Evolutionary conservation across 1,140 invertebrate genomes (phyloP).

Genomic region (Nephila pilipes): DNA sequence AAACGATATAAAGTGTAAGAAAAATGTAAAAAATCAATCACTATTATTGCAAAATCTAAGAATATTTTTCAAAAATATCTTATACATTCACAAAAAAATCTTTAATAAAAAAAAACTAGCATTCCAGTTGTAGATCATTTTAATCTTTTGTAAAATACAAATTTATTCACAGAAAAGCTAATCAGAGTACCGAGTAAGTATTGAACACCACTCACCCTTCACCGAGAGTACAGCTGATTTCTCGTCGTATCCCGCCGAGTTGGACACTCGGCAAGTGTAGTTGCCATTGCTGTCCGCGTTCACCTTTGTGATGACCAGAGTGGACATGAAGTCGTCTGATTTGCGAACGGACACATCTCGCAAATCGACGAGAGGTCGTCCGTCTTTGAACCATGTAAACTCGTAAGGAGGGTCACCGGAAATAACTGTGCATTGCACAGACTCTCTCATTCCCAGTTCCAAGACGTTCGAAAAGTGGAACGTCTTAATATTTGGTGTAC

Average conservation of each 20-base stretch:
- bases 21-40: no score
- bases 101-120: no score
- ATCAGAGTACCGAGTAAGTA: no score
- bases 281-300: slow-evolving; percentile 77
- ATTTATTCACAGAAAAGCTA: no score
- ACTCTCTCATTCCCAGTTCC: slow-evolving; percentile 85
- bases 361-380: slow-evolving; percentile 8
- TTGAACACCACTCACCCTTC: slow-evolving; percentile 71
- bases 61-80: no score
- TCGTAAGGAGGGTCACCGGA: slow-evolving; percentile 78
- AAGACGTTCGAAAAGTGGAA: slow-evolving; percentile 82
- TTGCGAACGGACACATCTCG: slow-evolving; percentile 52
- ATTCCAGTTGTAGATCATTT: no score
- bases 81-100: no score
- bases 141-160: no score
- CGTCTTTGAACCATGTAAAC: slow-evolving; percentile 71
- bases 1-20: no score
- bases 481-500: slow-evolving; percentile 64
- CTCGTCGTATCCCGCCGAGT: slow-evolving; percentile 61
- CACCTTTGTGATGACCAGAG: slow-evolving; percentile 63
- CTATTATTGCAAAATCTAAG: no score
- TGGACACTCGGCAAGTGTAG: slow-evolving; percentile 77
- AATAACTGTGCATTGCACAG: slow-evolving; percentile 82
- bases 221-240: slow-evolving; percentile 69
- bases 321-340: slow-evolving; percentile 80